These are phyloP conservation scores for Ganaspis brasiliensis DNA, from an alignment of 2,888 invertebrate species.

Conservation along the genomic window DNA sequence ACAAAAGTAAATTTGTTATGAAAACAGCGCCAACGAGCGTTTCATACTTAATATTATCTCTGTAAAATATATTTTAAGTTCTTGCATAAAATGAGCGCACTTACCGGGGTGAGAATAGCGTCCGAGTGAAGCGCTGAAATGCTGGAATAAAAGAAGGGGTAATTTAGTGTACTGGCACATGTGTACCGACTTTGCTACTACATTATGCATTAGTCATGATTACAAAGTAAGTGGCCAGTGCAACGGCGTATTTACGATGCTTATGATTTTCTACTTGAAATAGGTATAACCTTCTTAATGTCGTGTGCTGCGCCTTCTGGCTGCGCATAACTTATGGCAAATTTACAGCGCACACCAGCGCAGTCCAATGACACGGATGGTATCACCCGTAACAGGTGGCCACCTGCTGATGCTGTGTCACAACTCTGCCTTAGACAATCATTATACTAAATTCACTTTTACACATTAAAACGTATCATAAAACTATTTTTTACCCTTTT, in stretches of 20 bases:
- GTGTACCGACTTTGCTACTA: constrained; percentile 61
- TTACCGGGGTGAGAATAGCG: no score
- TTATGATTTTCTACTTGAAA: constrained; percentile 77
- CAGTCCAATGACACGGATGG: constrained; percentile 56
- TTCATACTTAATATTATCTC: no score
- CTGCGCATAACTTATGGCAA: constrained; percentile 69
- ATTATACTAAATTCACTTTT: neutral
- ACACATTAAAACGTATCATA: neutral
- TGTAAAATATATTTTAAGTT: no score
- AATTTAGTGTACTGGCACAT: constrained; percentile 18
- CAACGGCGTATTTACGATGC: constrained; percentile 75
- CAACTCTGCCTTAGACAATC: constrained; percentile 5
- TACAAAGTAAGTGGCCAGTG: constrained; percentile 76
- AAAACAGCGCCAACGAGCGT: no score
- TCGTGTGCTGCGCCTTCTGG: constrained; percentile 63
- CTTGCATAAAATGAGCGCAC: no score
- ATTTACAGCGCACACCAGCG: constrained; percentile 65
- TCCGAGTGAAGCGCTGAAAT: constrained; percentile 4
- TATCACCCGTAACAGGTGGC: constrained; percentile 60
- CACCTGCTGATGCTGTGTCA: constrained; percentile 61
- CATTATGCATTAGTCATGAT: constrained; percentile 77
- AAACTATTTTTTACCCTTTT: no score
- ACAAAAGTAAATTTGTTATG: no score
- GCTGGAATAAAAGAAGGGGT: constrained; percentile 10
- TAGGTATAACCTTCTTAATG: constrained; percentile 75